Percentiles rank a stretch among this genome's conserved stretches.
phyloP scores from a whole-genome alignment of 2,113 vertebrate genomes.

The Pituophis catenifer region DNA sequence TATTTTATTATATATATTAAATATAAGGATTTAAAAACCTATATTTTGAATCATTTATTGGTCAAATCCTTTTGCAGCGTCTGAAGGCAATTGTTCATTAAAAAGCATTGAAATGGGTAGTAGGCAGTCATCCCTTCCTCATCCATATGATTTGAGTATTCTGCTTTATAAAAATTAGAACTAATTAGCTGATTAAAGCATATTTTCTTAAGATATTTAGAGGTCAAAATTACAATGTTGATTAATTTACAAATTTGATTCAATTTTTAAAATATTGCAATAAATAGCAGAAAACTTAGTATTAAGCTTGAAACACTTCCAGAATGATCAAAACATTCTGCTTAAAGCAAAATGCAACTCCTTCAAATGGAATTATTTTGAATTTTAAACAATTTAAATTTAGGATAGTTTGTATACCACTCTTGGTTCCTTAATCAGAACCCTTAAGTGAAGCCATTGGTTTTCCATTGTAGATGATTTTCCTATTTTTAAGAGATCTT shows the following conservation, averaged over 20 bases:
- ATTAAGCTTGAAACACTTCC: background rate
- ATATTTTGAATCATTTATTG: background rate
- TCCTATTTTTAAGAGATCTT: background rate
- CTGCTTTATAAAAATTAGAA: background rate
- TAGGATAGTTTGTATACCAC: background rate
- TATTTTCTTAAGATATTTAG: background rate
- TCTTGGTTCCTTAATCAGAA: background rate
- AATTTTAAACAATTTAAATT: background rate
- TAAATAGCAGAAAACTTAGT: background rate
- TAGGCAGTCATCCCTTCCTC: background rate
- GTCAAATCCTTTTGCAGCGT: background rate
- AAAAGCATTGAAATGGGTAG: background rate
- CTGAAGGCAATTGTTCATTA: background rate
- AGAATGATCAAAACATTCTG: background rate
- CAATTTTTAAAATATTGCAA: background rate
- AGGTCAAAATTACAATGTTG: background rate
- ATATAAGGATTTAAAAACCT: background rate
- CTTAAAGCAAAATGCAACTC: background rate
- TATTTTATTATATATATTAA: background rate
- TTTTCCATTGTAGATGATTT: background rate
- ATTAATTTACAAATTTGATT: background rate
- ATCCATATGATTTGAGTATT: background rate
- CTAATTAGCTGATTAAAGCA: background rate
- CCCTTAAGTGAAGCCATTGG: background rate
- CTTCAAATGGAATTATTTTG: background rate